Evolutionary conservation across 92 coral and sea anemone species (phyloP).

Genomic region (Anthopleura xanthogrammica): DNA sequence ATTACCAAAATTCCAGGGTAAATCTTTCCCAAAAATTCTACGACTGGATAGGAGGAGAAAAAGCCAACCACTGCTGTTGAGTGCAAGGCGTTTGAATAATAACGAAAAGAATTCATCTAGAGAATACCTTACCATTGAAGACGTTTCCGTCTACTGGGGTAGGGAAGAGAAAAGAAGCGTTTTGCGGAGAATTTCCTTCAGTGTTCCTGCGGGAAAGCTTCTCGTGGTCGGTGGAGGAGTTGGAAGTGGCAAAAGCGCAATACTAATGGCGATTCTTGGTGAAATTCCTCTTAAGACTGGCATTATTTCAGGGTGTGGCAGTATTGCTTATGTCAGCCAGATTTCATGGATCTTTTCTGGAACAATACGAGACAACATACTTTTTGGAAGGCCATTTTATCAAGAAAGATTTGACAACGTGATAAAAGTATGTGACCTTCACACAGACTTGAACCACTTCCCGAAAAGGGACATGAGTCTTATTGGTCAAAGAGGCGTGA

Average conservation of each 20-base stretch:
- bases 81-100: background rate
- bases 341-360: slow-evolving; percentile 18
- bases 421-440: background rate
- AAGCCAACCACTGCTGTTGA: background rate
- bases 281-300: slow-evolving; percentile 14
- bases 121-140: background rate
- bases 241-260: slow-evolving; percentile 10
- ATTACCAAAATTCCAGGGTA: background rate
- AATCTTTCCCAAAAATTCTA: background rate
- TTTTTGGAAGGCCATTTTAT: background rate
- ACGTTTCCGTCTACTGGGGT: background rate
- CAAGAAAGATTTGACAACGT: background rate
- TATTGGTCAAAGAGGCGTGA: slow-evolving; percentile 15
- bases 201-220: background rate
- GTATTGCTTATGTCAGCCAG: slow-evolving; percentile 20
- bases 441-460: background rate
- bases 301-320: background rate
- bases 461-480: slow-evolving; percentile 10
- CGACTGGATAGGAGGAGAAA: slow-evolving; percentile 1
- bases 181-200: background rate
- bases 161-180: background rate
- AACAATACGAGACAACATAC: slow-evolving; percentile 16
- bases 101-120: background rate
- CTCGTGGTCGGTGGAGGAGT: background rate
- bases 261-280: slow-evolving; percentile 15